Evolutionary conservation across 2,113 vertebrate genomes (phyloP).

Genomic region (Aramus guarauna): DNA sequence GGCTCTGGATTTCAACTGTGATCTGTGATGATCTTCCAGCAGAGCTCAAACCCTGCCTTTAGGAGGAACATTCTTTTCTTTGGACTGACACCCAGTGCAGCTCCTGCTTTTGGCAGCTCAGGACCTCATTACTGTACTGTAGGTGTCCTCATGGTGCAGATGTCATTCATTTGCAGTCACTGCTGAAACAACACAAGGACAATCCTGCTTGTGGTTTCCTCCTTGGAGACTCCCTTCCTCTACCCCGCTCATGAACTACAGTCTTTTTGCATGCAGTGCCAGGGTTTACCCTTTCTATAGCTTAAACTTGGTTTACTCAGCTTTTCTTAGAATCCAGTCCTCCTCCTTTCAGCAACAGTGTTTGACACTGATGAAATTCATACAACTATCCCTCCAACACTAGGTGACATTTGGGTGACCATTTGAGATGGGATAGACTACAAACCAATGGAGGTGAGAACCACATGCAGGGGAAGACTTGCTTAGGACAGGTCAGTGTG

Average conservation of each 20-base stretch:
- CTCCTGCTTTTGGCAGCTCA: background rate
- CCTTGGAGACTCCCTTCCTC: background rate
- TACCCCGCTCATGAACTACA: background rate
- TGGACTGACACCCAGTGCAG: background rate
- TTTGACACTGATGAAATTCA: background rate
- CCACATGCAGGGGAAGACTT: background rate
- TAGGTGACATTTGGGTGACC: background rate
- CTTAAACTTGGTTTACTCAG: background rate
- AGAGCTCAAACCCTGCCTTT: background rate
- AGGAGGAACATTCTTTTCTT: background rate
- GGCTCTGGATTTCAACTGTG: background rate
- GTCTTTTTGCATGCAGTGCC: background rate
- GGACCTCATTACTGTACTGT: background rate
- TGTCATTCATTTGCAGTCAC: background rate
- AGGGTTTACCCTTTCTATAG: background rate
- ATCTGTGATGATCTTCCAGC: background rate
- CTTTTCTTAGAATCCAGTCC: background rate
- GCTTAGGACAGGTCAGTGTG: background rate
- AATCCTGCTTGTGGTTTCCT: background rate
- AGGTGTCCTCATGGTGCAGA: background rate
- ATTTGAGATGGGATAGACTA: background rate
- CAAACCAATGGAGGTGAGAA: background rate
- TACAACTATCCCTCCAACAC: too few relatives aligned
- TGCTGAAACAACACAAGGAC: background rate
- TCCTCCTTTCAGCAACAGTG: background rate